These are phyloP conservation scores for Microtus richardsoni DNA, from an alignment of 2,113 vertebrate species.

Conservation along the genomic window DNA sequence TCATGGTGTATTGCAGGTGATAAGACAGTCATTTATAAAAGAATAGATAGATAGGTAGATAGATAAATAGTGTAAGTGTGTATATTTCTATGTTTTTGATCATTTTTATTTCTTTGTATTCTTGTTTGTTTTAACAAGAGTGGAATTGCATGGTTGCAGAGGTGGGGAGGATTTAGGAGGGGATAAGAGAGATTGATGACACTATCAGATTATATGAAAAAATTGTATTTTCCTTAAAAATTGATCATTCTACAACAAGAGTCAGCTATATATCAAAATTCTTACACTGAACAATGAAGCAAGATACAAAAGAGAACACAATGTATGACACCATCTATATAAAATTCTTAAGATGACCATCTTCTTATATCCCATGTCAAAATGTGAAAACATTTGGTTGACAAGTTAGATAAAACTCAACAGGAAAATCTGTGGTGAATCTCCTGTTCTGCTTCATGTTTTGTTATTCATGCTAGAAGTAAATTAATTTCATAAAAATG, in stretches of 20 bases:
- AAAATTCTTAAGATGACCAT: conserved; percentile 26
- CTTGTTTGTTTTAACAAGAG: neutral
- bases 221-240: neutral
- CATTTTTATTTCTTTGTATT: neutral
- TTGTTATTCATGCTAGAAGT: neutral
- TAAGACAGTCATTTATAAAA: neutral
- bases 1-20: neutral
- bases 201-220: neutral
- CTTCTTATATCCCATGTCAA: conserved; percentile 3
- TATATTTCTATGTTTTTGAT: neutral
- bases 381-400: neutral
- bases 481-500: conserved; percentile 35
- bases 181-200: neutral
- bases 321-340: neutral
- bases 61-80: neutral
- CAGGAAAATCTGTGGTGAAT: neutral
- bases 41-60: no score
- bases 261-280: neutral
- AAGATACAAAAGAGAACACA: neutral
- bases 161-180: neutral
- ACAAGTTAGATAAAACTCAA: neutral
- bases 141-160: neutral
- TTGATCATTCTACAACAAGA: neutral
- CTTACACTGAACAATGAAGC: neutral
- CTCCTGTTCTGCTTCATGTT: conserved; percentile 49